phyloP scores from a whole-genome alignment of 2,797 vertebrate species.

The Phoeniculus purpureus region DNA sequence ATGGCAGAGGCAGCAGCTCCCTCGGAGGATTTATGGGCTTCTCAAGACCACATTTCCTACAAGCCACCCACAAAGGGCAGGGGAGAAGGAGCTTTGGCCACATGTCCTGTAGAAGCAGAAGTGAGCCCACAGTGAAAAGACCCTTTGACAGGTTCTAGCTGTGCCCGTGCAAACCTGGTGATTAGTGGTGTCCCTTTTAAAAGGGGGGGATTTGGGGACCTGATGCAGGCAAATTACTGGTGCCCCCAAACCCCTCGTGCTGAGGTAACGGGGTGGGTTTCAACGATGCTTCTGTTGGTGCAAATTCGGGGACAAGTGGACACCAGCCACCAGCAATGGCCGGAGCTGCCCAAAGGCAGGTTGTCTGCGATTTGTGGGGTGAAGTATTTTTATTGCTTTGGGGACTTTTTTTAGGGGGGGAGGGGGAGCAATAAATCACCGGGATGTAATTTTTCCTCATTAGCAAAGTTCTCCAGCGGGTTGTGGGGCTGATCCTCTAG shows the following conservation, averaged over 20 bases:
- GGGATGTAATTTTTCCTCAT: neutral
- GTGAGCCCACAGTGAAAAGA: neutral
- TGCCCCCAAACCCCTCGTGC: neutral
- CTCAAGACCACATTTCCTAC: neutral
- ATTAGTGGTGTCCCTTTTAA: too few species aligned
- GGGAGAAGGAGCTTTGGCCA: neutral
- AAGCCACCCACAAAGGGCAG: neutral
- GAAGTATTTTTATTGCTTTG: neutral
- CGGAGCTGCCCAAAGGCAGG: neutral
- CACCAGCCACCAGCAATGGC: accelerated
- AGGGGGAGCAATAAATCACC: neutral
- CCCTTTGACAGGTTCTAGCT: accelerated
- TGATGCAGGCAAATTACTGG: accelerated
- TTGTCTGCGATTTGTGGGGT: neutral
- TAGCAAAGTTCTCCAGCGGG: accelerated
- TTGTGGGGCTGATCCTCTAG: neutral
- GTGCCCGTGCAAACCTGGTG: accelerated
- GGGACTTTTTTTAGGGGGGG: neutral
- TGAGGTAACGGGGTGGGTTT: too few species aligned
- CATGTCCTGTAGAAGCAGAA: neutral
- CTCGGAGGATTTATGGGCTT: neutral
- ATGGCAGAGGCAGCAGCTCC: neutral
- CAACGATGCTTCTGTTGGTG: neutral
- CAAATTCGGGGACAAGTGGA: neutral
- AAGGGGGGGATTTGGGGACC: too few species aligned